Conservation (phyloP, 2,888 invertebrate genomes). For the Dryadula phaetusa region DNA sequence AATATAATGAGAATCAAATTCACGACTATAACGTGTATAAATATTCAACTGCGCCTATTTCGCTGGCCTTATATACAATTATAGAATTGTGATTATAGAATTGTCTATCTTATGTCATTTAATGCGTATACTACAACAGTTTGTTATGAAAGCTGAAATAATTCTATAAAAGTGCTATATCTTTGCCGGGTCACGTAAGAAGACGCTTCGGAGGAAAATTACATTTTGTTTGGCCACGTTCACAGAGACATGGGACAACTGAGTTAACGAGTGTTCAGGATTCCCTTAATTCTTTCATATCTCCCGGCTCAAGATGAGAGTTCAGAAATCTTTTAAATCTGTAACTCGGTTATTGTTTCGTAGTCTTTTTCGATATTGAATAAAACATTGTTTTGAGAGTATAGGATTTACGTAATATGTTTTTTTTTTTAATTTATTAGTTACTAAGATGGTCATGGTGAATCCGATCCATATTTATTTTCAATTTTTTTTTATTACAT, state of each 20-base stretch:
- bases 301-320: constrained; percentile 57
- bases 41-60: too few relatives aligned
- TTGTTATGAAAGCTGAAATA: constrained; percentile 79
- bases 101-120: constrained; percentile 53
- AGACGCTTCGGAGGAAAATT: constrained; percentile 79
- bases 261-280: constrained; percentile 79
- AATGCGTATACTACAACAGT: constrained; percentile 68
- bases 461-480: too few relatives aligned
- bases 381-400: constrained; percentile 40
- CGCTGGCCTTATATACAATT: too few relatives aligned
- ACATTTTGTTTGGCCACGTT: constrained; percentile 82
- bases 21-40: too few relatives aligned
- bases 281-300: constrained; percentile 77
- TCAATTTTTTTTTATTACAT: too few relatives aligned
- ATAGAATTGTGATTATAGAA: too few relatives aligned
- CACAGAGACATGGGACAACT: constrained; percentile 78
- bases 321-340: constrained; percentile 51
- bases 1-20: too few relatives aligned
- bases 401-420: constrained; percentile 7
- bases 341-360: constrained; percentile 50
- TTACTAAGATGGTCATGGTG: too few relatives aligned
- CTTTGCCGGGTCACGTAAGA: constrained; percentile 82
- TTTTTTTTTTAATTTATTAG: constrained; percentile 13
- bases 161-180: constrained; percentile 82
- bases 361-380: constrained; percentile 41